Percentiles rank a stretch among this genome's conserved stretches.
Evolutionary conservation across 2,113 vertebrate genomes (phyloP).

Genomic region (Cinclus mexicanus): DNA sequence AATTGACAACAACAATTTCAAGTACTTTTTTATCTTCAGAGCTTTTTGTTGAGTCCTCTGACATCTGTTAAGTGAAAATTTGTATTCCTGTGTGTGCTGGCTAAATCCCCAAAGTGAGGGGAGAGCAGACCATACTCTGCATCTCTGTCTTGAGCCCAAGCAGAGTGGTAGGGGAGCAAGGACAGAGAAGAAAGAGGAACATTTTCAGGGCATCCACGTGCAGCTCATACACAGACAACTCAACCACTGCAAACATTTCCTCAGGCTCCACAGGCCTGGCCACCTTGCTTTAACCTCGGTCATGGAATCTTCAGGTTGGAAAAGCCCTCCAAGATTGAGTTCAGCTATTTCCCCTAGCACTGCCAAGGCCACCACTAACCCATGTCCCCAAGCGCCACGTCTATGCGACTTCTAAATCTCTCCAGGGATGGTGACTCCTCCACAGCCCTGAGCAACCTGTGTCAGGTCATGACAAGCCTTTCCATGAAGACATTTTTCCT

Average conservation of each 20-base stretch:
- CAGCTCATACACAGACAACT: neutral
- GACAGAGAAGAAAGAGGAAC: neutral
- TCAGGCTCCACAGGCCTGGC: neutral
- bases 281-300: neutral
- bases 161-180: fast-evolving
- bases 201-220: too few species aligned
- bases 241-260: neutral
- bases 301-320: neutral
- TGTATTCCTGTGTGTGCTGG: neutral
- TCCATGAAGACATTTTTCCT: neutral
- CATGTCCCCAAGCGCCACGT: neutral
- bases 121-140: neutral
- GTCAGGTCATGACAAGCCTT: neutral
- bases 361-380: neutral
- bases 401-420: neutral
- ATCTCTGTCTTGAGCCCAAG: neutral
- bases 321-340: neutral
- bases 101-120: neutral
- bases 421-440: neutral
- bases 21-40: neutral
- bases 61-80: neutral
- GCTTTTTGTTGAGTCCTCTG: neutral
- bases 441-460: neutral
- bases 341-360: neutral
- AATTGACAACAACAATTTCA: neutral